A percentile compares a stretch with the other conserved stretches of the same genome.
These are phyloP conservation scores for Daphoenositta chrysoptera DNA, from an alignment of 2,113 vertebrate genomes.

Conservation along the genomic window DNA sequence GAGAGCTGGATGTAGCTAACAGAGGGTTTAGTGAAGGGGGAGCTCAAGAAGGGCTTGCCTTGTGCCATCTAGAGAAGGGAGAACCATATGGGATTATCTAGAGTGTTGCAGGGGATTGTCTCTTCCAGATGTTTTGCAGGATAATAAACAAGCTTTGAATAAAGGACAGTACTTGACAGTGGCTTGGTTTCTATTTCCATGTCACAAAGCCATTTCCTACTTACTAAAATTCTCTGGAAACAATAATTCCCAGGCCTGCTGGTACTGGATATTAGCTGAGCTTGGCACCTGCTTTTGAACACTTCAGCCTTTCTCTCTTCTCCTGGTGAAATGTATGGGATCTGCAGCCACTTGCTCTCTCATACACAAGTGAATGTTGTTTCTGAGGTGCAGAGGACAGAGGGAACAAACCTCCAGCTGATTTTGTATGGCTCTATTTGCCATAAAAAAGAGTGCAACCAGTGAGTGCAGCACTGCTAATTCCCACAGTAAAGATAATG, in stretches of 20 bases:
- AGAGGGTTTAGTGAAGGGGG: not conserved
- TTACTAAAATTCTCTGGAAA: not conserved
- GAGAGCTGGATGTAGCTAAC: not conserved
- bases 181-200: not conserved
- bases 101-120: not conserved
- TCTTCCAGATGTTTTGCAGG: not conserved
- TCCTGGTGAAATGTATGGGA: not conserved
- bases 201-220: not conserved
- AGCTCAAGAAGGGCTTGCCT: not conserved
- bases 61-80: not conserved
- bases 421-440: not conserved
- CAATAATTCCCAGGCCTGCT: not conserved
- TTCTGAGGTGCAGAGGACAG: not conserved
- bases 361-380: not conserved
- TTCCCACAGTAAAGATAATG: not conserved
- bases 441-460: not conserved
- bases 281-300: not conserved
- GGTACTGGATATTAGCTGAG: not conserved
- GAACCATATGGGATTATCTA: not conserved
- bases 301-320: not conserved
- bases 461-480: not conserved
- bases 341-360: not conserved
- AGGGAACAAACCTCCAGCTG: not conserved
- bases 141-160: not conserved
- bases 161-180: not conserved